A percentile compares a stretch with the other conserved stretches of the same genome.
Conservation (phyloP, 2,888 invertebrate genomes). For the Pristionchus fissidentatus region DNA sequence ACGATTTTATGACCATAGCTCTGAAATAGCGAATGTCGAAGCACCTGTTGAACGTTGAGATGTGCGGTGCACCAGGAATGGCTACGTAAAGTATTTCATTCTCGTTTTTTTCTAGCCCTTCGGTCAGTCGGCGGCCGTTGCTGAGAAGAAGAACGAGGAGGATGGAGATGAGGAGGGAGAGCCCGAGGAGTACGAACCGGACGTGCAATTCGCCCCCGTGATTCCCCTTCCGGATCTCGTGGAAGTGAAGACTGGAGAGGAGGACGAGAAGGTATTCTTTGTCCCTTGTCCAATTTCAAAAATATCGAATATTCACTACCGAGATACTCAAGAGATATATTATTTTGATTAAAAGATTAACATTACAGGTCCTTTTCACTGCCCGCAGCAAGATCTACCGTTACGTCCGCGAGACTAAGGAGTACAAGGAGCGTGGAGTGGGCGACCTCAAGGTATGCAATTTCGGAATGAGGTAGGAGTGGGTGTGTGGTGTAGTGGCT, state of each 20-base stretch:
- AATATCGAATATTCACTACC: background rate
- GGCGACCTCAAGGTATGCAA: slow-evolving; percentile 78
- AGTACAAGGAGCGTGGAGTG: slow-evolving; percentile 78
- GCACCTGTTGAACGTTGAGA: background rate
- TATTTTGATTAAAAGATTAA: background rate
- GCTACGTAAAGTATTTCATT: background rate
- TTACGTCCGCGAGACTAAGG: slow-evolving; percentile 63
- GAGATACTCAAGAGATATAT: too few species aligned
- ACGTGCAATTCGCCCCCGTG: slow-evolving; percentile 72
- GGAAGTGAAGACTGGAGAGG: slow-evolving; percentile 75
- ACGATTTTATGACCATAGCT: too few species aligned
- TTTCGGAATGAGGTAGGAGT: background rate
- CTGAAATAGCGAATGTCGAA: too few species aligned
- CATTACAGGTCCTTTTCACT: slow-evolving; percentile 72
- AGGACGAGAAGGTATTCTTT: slow-evolving; percentile 67
- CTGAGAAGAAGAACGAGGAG: slow-evolving; percentile 37
- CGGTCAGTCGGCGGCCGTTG: background rate
- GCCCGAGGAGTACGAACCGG: slow-evolving; percentile 62
- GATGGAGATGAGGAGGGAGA: slow-evolving; percentile 53
- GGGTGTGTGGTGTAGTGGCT: slow-evolving; percentile 2
- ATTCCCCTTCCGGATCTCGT: slow-evolving; percentile 73
- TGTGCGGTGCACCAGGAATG: background rate
- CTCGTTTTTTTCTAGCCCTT: background rate
- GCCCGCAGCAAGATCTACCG: slow-evolving; percentile 77
- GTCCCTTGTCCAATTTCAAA: background rate